phyloP scores from a whole-genome alignment of 2,113 vertebrate species.

The Rostratula benghalensis region DNA sequence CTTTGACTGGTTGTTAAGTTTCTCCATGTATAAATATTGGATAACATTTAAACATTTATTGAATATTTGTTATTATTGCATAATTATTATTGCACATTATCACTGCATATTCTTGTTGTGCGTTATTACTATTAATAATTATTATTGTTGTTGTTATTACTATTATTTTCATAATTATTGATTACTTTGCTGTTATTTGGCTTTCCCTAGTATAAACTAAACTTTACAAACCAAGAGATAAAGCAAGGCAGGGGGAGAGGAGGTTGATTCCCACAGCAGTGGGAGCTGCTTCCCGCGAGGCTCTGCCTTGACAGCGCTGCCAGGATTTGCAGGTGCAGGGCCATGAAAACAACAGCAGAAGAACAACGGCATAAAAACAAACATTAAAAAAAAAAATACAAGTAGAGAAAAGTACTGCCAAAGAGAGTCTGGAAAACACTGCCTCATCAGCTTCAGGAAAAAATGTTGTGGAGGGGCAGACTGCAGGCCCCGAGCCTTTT shows the following conservation, averaged over 20 bases:
- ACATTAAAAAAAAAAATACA: neutral
- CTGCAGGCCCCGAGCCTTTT: neutral
- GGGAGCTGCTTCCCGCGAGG: conserved; percentile 22
- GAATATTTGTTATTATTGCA: neutral
- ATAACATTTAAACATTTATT: neutral
- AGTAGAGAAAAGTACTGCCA: conserved; percentile 26
- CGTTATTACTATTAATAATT: neutral
- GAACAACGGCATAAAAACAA: conserved; percentile 10
- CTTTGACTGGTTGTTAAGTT: neutral
- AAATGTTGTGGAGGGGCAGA: neutral
- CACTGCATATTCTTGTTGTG: no score
- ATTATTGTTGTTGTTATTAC: neutral
- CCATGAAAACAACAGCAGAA: conserved; percentile 50
- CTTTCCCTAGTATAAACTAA: neutral
- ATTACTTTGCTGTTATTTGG: neutral
- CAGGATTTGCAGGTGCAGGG: conserved; percentile 61
- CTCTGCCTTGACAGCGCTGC: neutral
- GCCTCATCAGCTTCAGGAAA: neutral
- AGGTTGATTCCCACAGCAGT: conserved; percentile 13
- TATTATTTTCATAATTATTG: neutral
- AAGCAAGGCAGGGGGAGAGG: neutral
- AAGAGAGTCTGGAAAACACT: conserved; percentile 45
- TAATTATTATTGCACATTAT: no score
- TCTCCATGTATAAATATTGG: neutral
- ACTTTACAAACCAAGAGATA: neutral